These are phyloP conservation scores for Spermophilus dauricus DNA, from an alignment of 2,113 vertebrate genomes.

Conservation along the genomic window DNA sequence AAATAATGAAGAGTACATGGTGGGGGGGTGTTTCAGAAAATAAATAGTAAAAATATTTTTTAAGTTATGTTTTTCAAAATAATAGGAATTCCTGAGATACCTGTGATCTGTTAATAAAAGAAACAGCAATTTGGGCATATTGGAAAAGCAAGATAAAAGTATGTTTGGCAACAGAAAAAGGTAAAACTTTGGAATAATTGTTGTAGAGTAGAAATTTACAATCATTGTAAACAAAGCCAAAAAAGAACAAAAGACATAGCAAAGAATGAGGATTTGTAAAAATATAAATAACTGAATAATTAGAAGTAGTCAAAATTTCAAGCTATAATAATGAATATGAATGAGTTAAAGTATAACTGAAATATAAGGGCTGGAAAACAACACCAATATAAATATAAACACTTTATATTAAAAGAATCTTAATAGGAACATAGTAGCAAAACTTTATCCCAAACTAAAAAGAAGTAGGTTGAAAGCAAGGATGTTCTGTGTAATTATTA, in stretches of 20 bases:
- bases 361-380: not conserved
- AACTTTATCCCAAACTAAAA: not conserved
- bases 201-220: not conserved
- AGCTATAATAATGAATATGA: not conserved
- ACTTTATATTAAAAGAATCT: not conserved
- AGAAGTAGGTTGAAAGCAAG: not conserved
- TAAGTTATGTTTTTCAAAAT: not conserved
- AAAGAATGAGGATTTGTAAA: not conserved
- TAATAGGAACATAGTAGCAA: not conserved
- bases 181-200: not conserved
- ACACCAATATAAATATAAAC: not conserved
- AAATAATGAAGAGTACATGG: not conserved
- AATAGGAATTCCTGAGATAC: not conserved
- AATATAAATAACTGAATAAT: not conserved
- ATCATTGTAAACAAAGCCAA: not conserved
- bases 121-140: not conserved
- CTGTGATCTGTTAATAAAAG: not conserved
- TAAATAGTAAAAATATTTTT: not conserved
- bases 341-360: not conserved
- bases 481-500: not conserved
- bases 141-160: not conserved
- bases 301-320: not conserved
- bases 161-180: not conserved
- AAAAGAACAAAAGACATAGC: not conserved
- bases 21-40: not conserved